phyloP scores from a whole-genome alignment of 2,888 invertebrate genomes.

The Pogonocherus hispidulus region DNA sequence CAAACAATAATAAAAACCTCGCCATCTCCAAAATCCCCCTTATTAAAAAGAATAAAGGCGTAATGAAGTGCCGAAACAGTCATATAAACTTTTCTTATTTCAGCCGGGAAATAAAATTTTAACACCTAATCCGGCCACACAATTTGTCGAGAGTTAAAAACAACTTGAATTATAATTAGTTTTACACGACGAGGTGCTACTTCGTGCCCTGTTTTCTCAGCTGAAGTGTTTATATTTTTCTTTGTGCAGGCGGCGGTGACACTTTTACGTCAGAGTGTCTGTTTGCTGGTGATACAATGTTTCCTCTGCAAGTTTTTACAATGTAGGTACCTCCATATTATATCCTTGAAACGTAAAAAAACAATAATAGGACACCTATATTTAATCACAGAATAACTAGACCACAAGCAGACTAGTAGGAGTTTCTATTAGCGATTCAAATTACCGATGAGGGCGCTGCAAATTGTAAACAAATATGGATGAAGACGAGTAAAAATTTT shows the following conservation, averaged over 20 bases:
- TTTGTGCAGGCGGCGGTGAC: slow-evolving; percentile 26
- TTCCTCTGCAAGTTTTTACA: slow-evolving; percentile 1
- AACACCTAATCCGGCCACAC: slow-evolving; percentile 62
- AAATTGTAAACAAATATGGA: too few relatives aligned
- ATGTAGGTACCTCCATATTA: not conserved
- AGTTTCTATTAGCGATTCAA: too few relatives aligned
- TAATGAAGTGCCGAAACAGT: slow-evolving; percentile 64
- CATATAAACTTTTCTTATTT: slow-evolving; percentile 69
- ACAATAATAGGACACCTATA: too few relatives aligned
- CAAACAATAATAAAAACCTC: slow-evolving; percentile 54
- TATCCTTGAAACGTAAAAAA: too few relatives aligned
- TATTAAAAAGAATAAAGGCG: slow-evolving; percentile 60
- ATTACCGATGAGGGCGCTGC: too few relatives aligned
- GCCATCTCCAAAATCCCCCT: slow-evolving; percentile 51
- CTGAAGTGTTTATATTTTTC: slow-evolving; percentile 33
- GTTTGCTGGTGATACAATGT: slow-evolving; percentile 22
- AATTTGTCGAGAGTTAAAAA: slow-evolving; percentile 51
- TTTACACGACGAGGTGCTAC: slow-evolving; percentile 15
- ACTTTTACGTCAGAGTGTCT: slow-evolving; percentile 13
- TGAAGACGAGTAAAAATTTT: too few relatives aligned
- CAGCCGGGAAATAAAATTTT: slow-evolving; percentile 62
- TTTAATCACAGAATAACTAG: too few relatives aligned
- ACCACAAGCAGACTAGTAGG: too few relatives aligned
- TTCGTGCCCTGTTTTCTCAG: slow-evolving; percentile 18
- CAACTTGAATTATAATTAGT: slow-evolving; percentile 33